These are phyloP conservation scores for Pseudocheirus occidentalis DNA, from an alignment of 2,797 vertebrate genomes.

Conservation along the genomic window DNA sequence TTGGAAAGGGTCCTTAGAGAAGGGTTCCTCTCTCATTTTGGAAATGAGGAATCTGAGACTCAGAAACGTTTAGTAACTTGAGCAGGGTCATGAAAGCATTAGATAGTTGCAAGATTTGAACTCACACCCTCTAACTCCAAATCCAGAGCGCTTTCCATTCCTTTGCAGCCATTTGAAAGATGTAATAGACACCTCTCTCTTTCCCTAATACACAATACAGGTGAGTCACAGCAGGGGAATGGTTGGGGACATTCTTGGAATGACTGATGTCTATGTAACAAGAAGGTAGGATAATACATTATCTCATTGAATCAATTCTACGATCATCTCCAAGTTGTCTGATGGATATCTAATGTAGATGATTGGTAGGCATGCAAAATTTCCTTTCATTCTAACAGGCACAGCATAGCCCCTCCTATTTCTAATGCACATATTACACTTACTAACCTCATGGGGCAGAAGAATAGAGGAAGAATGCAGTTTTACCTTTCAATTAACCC, in stretches of 20 bases:
- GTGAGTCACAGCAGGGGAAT: neutral
- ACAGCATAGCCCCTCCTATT: slow-evolving; percentile 1
- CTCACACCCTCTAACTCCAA: neutral
- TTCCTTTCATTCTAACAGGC: slow-evolving; percentile 29
- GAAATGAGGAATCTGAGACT: neutral
- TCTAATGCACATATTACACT: neutral
- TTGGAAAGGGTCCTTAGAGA: neutral
- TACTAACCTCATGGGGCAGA: neutral
- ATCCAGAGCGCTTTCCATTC: neutral
- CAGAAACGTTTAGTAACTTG: neutral
- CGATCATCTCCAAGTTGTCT: neutral
- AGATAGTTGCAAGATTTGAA: neutral
- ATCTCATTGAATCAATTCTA: neutral
- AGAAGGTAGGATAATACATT: neutral
- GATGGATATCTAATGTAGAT: neutral
- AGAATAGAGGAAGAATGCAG: neutral
- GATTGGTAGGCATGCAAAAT: neutral
- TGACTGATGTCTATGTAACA: neutral
- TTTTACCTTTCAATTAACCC: neutral
- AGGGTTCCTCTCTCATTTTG: neutral
- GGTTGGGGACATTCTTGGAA: neutral
- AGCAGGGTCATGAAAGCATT: neutral
- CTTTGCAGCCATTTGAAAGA: slow-evolving; percentile 24
- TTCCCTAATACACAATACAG: neutral
- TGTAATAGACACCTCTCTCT: neutral